These are phyloP conservation scores for Morphnarchus princeps DNA, from an alignment of 2,113 vertebrate genomes.

Conservation along the genomic window DNA sequence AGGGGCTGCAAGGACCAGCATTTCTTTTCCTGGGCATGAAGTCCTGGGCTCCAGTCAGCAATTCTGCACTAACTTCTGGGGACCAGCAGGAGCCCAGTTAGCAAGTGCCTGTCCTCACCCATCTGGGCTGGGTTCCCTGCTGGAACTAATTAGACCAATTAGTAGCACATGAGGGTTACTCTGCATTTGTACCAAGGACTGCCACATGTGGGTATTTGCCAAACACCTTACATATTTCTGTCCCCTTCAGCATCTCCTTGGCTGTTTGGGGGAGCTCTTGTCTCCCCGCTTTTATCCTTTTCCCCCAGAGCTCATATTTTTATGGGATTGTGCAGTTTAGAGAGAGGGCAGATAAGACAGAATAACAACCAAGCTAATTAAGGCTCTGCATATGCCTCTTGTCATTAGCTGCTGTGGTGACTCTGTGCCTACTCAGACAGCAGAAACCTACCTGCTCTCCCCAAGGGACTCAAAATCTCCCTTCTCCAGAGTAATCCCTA, in stretches of 20 bases:
- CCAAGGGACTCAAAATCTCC: not conserved
- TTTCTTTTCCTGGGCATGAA: rapidly evolving
- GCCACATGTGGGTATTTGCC: not conserved
- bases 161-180: not conserved
- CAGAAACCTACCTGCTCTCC: not conserved
- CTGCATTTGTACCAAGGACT: not conserved
- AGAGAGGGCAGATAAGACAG: not conserved
- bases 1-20: rapidly evolving
- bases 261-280: not conserved
- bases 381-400: not conserved
- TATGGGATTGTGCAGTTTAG: not conserved
- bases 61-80: not conserved
- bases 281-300: not conserved
- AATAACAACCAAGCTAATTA: not conserved
- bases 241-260: not conserved
- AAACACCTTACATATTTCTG: not conserved
- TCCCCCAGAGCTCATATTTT: not conserved
- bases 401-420: not conserved
- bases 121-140: not conserved
- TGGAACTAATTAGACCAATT: slow-evolving; percentile 16
- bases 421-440: not conserved
- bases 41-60: rapidly evolving
- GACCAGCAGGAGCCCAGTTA: not conserved
- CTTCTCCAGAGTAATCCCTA: not conserved
- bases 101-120: not conserved